A percentile compares a stretch with the other conserved stretches of the same genome.
Evolutionary conservation across 1,140 invertebrate genomes (phyloP).

Genomic region (Achroia grisella): DNA sequence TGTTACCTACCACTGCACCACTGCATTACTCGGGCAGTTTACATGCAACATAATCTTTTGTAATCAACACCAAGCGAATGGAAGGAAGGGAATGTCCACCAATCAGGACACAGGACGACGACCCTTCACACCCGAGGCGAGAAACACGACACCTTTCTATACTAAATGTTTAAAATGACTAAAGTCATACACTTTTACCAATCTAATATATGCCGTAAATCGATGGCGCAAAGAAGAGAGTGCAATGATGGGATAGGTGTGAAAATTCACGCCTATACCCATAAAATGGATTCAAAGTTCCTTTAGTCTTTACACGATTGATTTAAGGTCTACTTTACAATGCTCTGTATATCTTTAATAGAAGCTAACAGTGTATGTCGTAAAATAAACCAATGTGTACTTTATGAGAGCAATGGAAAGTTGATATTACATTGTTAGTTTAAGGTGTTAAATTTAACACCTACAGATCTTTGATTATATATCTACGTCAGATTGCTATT

Average conservation of each 20-base stretch:
- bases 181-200: neutral
- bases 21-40: too few relatives aligned
- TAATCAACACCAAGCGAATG: constrained; percentile 45
- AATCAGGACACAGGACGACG: constrained; percentile 38
- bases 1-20: too few relatives aligned
- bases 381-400: too few relatives aligned
- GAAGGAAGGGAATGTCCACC: constrained; percentile 23
- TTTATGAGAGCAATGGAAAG: neutral
- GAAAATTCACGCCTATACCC: constrained; percentile 65
- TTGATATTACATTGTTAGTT: constrained; percentile 1
- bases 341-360: constrained; percentile 12
- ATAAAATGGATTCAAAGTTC: constrained; percentile 16
- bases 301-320: constrained; percentile 16
- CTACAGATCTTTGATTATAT: constrained; percentile 28
- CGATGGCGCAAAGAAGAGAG: constrained; percentile 9
- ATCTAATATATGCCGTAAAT: constrained; percentile 14
- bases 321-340: constrained; percentile 19
- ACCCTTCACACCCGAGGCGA: constrained; percentile 67
- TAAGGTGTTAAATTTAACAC: constrained; percentile 64
- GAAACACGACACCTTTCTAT: constrained; percentile 60
- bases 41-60: constrained; percentile 9
- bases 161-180: too few relatives aligned
- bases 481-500: constrained; percentile 19
- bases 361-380: too few relatives aligned
- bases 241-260: constrained; percentile 38